Evolutionary conservation across 2,113 vertebrate species (phyloP).

Genomic region (Semicossyphus pulcher): DNA sequence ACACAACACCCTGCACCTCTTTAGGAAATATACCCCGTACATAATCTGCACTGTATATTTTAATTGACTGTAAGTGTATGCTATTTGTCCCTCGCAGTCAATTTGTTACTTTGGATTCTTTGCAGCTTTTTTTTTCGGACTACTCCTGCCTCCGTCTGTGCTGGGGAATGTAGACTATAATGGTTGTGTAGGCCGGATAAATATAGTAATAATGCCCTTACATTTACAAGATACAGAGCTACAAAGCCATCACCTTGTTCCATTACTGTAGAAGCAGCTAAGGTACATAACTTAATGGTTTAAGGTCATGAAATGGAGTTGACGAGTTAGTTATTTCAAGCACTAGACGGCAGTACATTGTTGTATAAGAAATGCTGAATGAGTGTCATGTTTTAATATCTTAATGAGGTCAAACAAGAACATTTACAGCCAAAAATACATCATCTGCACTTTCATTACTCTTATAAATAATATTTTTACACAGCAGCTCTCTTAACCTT

Average conservation of each 20-base stretch:
- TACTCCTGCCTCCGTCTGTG: background rate
- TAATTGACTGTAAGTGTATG: slow-evolving; percentile 19
- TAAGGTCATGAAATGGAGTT: slow-evolving; percentile 34
- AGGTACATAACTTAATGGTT: slow-evolving; percentile 6
- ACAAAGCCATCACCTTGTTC: slow-evolving; percentile 35
- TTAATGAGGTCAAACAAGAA: slow-evolving; percentile 7
- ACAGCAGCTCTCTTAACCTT: slow-evolving; percentile 1
- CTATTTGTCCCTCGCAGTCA: slow-evolving; percentile 24
- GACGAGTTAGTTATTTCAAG: slow-evolving; percentile 18
- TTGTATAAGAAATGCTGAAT: no score
- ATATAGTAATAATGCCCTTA: slow-evolving; percentile 15
- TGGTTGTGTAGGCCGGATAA: slow-evolving; percentile 18
- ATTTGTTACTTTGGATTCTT: slow-evolving; percentile 20
- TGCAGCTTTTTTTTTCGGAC: slow-evolving; percentile 15
- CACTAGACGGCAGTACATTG: background rate
- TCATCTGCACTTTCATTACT: background rate
- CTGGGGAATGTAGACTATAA: slow-evolving; percentile 5
- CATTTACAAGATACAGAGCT: slow-evolving; percentile 27
- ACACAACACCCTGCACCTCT: slow-evolving; percentile 40
- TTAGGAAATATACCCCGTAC: slow-evolving; percentile 30
- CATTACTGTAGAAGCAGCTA: slow-evolving; percentile 11
- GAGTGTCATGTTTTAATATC: slow-evolving; percentile 1
- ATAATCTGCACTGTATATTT: background rate
- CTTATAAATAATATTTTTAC: background rate
- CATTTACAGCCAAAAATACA: background rate